Base-by-base conservation (phyloP, 1,140 invertebrate genomes). In the Heliconius hermathena region DNA sequence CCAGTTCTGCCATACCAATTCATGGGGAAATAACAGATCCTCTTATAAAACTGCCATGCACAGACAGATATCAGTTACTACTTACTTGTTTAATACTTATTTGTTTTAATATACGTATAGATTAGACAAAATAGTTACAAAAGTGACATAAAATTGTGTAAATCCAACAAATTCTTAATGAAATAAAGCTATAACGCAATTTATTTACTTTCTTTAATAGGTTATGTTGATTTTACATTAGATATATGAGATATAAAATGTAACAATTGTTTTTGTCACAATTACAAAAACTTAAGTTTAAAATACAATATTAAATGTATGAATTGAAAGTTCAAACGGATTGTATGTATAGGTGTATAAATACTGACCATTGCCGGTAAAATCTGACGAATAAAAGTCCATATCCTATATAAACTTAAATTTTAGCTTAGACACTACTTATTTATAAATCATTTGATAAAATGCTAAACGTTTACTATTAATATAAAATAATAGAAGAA, bases 311-410 rank as follows among this genome's bases (percentile, higher is more conserved):
- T 8, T 6, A 52, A 52, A 52, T 6, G 20, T 20, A 52, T 8
- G 6, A 52, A 20, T 18, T 36, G 33, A 5, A 36, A 0, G 4
- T 33, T 33, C 8, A 33, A 33, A 33, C 8, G 33, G 33, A 36
- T 36, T 36, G 33, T 6, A 36, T 36, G 33, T 36, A 6, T 46
- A 57, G 2, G n/a, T 22, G 8, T 57, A 22, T 22, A 57, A 57
- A 57, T 22, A 57, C 54, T 57, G 20, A 57, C 54, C 54, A 57
- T 57, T 57, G n/a, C 54, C 54, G 54, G 54, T 57, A 57, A 57
- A 57, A 57, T 57, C 54, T 57, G 54, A 57, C 8, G 54, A 57
- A 57, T 57, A 57, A 3, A 57, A 57, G 54, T 57, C 54, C 54
- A 57, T 57, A 57, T 57, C n/a, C 54, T 22, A 22, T n/a, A 22